Evolutionary conservation across 2,113 vertebrate species (phyloP).

Genomic region (Poecilia latipinna): DNA sequence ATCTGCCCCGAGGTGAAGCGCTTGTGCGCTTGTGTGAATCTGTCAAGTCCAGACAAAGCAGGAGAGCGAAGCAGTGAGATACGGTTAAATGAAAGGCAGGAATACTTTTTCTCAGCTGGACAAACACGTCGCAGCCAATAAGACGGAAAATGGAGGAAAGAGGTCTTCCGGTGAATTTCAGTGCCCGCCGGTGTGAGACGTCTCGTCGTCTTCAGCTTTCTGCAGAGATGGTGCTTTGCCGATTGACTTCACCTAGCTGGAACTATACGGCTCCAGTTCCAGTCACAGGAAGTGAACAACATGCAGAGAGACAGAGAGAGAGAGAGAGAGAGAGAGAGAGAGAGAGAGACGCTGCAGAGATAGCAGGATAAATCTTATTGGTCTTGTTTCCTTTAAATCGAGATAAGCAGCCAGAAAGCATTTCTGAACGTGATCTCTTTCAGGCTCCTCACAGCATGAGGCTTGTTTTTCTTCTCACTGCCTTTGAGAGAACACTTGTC

Average conservation of each 20-base stretch:
- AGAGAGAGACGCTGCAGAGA: slow-evolving; percentile 39
- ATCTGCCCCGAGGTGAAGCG: slow-evolving; percentile 36
- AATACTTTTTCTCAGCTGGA: slow-evolving; percentile 46
- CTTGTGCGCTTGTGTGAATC: slow-evolving; percentile 23
- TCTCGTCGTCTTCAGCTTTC: slow-evolving; percentile 35
- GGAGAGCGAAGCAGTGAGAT: slow-evolving; percentile 15
- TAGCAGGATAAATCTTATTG: slow-evolving; percentile 41
- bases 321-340: not conserved
- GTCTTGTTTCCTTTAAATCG: slow-evolving; percentile 38
- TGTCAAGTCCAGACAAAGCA: slow-evolving; percentile 10
- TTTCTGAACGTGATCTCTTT: slow-evolving; percentile 15
- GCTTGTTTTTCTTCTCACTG: not conserved
- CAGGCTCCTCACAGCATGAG: slow-evolving; percentile 1
- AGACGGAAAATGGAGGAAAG: not conserved
- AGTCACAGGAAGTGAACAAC: slow-evolving; percentile 60
- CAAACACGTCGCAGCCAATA: slow-evolving; percentile 36
- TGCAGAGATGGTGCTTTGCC: slow-evolving; percentile 8
- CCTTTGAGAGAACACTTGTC: slow-evolving; percentile 15
- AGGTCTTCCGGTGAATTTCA: slow-evolving; percentile 2
- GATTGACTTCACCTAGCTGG: slow-evolving; percentile 60
- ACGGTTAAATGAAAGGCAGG: slow-evolving; percentile 25
- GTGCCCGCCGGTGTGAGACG: not conserved
- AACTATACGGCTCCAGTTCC: slow-evolving; percentile 49
- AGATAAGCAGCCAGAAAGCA: slow-evolving; percentile 38
- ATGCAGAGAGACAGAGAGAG: slow-evolving; percentile 19